Conservation (phyloP, 2,888 invertebrate genomes). For the Trypoxylon attenuatum region DNA sequence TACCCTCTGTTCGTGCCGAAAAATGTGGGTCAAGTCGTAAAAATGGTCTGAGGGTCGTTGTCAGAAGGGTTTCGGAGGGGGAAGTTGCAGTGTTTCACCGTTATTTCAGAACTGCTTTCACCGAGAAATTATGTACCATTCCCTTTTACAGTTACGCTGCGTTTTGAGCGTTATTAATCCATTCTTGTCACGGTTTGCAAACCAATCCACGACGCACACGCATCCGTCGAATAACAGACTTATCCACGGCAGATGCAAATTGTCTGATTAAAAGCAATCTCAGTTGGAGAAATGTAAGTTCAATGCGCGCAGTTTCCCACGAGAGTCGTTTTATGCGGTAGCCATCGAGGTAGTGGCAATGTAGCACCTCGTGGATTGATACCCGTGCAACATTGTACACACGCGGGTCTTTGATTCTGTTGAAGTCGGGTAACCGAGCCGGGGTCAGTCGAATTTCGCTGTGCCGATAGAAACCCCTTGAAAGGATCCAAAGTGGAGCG, state of each 20-base stretch:
- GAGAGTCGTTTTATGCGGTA: not conserved
- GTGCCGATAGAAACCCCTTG: slow-evolving; percentile 21
- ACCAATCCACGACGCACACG: too few relatives aligned
- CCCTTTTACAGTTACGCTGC: slow-evolving; percentile 35
- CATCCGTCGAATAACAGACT: too few relatives aligned
- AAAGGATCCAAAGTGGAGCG: slow-evolving; percentile 50
- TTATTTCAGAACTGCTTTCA: slow-evolving; percentile 8
- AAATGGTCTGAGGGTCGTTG: slow-evolving; percentile 17
- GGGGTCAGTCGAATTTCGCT: slow-evolving; percentile 22
- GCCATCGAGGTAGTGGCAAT: not conserved
- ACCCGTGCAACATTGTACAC: too few relatives aligned
- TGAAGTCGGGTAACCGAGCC: too few relatives aligned
- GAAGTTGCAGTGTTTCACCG: slow-evolving; percentile 14
- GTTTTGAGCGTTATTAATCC: too few relatives aligned
- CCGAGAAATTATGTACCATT: slow-evolving; percentile 4
- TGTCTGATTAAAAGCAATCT: not conserved
- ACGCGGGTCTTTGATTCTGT: too few relatives aligned
- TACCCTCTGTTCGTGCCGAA: slow-evolving; percentile 21
- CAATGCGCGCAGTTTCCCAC: not conserved
- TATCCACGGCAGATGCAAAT: too few relatives aligned
- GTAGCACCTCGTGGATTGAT: not conserved
- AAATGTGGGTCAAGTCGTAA: slow-evolving; percentile 61
- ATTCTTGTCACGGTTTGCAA: too few relatives aligned
- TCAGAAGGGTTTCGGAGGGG: slow-evolving; percentile 36
- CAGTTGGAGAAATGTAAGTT: not conserved